phyloP scores from a whole-genome alignment of 2,113 vertebrate species.

The Leucosticte australis region DNA sequence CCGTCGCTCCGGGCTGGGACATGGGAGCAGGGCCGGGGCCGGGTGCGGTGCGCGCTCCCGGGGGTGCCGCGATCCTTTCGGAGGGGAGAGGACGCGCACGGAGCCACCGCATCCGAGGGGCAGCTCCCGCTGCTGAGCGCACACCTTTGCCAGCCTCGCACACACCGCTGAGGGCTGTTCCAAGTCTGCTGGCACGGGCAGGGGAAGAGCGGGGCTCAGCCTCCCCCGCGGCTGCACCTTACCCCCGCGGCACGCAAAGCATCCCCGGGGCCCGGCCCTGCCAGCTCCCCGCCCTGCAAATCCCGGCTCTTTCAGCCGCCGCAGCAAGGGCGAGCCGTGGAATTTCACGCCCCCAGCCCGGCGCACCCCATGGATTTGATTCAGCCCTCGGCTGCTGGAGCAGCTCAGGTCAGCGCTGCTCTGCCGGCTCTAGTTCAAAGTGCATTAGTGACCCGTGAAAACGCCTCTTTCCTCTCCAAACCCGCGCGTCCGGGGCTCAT shows the following conservation, averaged over 20 bases:
- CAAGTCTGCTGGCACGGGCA: conserved; percentile 26
- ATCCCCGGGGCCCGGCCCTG: neutral
- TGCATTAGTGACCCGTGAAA: neutral
- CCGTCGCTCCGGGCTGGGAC: neutral
- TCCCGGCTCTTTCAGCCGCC: accelerated
- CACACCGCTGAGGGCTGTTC: conserved; percentile 27
- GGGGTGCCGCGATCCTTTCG: neutral
- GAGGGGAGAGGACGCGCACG: neutral
- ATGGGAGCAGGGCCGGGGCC: conserved; percentile 12
- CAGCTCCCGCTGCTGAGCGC: neutral
- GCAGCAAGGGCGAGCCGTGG: neutral
- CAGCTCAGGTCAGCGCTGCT: neutral
- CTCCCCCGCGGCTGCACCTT: neutral
- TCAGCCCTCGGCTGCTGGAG: neutral
- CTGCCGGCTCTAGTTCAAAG: conserved; percentile 28
- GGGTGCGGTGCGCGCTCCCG: neutral
- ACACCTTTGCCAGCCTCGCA: conserved; percentile 10
- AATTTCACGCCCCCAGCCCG: neutral
- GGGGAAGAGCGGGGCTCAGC: conserved; percentile 1
- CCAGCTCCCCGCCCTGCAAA: neutral
- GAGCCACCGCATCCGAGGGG: neutral
- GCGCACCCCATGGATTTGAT: neutral
- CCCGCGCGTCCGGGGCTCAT: neutral
- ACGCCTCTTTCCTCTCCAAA: neutral
- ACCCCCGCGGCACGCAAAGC: neutral